A percentile compares a stretch with the other conserved stretches of the same genome.
Evolutionary conservation across 2,113 vertebrate genomes (phyloP).

Genomic region (Paramormyrops kingsleyae): DNA sequence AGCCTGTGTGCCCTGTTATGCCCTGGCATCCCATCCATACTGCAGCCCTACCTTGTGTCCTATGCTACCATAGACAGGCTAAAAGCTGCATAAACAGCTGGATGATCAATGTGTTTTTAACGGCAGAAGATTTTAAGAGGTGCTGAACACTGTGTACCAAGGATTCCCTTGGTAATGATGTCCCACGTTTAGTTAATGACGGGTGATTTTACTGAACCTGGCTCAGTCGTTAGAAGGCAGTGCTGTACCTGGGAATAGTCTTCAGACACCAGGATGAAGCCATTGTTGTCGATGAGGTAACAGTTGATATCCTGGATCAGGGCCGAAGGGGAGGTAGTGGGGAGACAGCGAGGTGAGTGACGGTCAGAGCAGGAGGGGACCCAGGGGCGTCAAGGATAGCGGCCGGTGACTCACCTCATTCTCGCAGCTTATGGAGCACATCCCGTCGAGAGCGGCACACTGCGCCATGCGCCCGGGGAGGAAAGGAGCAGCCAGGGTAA

Average conservation of each 20-base stretch:
- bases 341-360: not conserved
- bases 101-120: not conserved
- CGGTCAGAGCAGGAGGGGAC: too few species aligned
- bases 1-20: not conserved
- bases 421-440: constrained; percentile 93
- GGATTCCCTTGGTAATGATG: not conserved
- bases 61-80: not conserved
- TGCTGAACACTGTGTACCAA: not conserved
- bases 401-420: constrained; percentile 72
- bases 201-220: not conserved
- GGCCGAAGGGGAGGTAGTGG: not conserved
- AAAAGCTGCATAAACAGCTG: not conserved
- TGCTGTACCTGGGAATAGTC: constrained; percentile 78
- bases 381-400: constrained; percentile 4
- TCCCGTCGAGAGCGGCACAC: constrained; percentile 90
- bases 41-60: not conserved
- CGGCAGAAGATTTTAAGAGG: not conserved
- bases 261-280: constrained; percentile 92
- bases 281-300: constrained; percentile 97
- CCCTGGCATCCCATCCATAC: not conserved
- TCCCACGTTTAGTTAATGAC: not conserved
- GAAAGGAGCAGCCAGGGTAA: constrained; percentile 4
- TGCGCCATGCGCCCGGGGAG: constrained; percentile 36
- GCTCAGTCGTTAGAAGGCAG: not conserved
- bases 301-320: constrained; percentile 80